Percentiles rank a stretch among this genome's conserved stretches.
phyloP scores from a whole-genome alignment of 2,888 invertebrate genomes.

The Trachelus stipa region DNA sequence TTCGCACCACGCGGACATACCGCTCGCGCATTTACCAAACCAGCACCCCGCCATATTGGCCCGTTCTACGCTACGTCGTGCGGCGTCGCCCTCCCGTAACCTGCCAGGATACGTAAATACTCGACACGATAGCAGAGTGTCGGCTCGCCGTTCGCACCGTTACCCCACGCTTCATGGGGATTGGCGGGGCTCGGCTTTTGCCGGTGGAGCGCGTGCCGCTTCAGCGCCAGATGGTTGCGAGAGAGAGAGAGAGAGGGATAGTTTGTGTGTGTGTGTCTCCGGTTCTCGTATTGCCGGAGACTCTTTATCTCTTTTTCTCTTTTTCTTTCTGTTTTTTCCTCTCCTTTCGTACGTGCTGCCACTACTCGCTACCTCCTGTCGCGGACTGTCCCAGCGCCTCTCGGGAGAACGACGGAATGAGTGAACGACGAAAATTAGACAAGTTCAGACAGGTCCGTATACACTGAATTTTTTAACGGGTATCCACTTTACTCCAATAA shows the following conservation, averaged over 20 bases:
- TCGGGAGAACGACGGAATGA: not conserved
- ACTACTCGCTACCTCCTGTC: not conserved
- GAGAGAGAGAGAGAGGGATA: constrained; percentile 6
- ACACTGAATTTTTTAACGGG: not conserved
- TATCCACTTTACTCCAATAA: not conserved
- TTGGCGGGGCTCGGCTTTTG: constrained; percentile 26
- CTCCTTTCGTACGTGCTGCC: not conserved
- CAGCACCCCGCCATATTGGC: not conserved
- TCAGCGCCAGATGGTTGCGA: constrained; percentile 37
- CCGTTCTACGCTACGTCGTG: not conserved
- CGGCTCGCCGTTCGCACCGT: constrained; percentile 18
- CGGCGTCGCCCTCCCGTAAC: not conserved
- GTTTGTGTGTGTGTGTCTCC: not conserved
- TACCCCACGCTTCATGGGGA: constrained; percentile 18
- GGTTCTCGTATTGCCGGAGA: not conserved
- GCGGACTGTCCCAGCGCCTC: not conserved
- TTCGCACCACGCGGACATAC: constrained; percentile 7
- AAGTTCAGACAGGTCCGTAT: not conserved
- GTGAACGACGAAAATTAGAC: constrained; percentile 3
- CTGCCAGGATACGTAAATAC: not conserved
- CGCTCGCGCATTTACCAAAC: not conserved
- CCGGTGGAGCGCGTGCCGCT: constrained; percentile 33
- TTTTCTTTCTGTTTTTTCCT: not conserved
- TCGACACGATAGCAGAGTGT: not conserved
- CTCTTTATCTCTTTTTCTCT: not conserved